phyloP scores from a whole-genome alignment of 1,140 invertebrate genomes.

The Achatina immaculata region DNA sequence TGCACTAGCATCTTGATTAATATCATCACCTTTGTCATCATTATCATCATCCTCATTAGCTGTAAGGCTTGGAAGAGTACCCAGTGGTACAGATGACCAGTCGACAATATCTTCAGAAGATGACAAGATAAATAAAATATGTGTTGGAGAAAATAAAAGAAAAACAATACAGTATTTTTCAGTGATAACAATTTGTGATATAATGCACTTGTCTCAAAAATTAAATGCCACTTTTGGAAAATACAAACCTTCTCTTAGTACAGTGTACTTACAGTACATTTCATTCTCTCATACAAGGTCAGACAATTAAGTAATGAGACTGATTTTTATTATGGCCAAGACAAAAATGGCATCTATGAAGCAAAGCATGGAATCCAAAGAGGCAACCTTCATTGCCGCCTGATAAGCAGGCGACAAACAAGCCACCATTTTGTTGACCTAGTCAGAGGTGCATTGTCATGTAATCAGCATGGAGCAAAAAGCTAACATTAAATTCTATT shows the following conservation, averaged over 20 bases:
- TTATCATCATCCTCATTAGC: conserved; percentile 4
- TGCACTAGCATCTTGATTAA: not conserved
- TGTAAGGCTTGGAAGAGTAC: not conserved
- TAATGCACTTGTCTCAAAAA: no score
- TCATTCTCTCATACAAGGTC: no score
- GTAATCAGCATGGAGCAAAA: no score
- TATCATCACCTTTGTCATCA: not conserved
- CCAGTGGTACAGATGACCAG: conserved; percentile 18
- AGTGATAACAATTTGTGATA: not conserved
- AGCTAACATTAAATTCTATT: no score
- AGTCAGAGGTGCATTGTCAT: no score
- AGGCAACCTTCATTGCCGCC: no score
- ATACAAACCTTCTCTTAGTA: not conserved
- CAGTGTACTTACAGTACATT: not conserved
- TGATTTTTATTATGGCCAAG: no score
- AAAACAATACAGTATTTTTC: not conserved
- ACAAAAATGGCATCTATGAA: no score
- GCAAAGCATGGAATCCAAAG: no score
- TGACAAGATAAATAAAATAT: not conserved
- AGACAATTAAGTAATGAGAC: no score
- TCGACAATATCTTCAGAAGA: conserved; percentile 19
- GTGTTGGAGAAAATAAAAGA: not conserved
- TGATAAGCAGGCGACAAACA: no score
- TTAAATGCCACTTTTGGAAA: not conserved
- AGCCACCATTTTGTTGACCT: no score